Conservation (phyloP, 1,140 invertebrate genomes). For the Geopemphigus sp. region DNA sequence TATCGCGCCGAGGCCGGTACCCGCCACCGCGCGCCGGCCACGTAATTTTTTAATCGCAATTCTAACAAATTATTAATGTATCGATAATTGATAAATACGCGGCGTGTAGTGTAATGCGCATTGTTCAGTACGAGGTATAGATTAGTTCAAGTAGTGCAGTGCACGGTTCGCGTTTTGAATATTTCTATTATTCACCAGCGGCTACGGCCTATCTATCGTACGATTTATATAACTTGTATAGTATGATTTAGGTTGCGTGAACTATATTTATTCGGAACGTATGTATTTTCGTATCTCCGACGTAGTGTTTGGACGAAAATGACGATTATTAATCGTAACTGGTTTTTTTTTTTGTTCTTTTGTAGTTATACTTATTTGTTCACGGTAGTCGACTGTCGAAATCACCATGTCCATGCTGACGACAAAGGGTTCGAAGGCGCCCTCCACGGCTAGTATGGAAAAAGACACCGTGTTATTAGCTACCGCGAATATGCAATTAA, state of each 20-base stretch:
- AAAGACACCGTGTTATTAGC: not conserved
- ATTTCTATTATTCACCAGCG: not conserved
- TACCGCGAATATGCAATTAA: not conserved
- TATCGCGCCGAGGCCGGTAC: not conserved
- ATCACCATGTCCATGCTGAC: slow-evolving; percentile 24
- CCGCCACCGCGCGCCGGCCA: not conserved
- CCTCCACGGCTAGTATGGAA: not conserved
- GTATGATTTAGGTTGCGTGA: too few relatives aligned
- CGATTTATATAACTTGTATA: too few relatives aligned
- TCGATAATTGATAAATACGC: not conserved
- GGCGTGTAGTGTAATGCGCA: not conserved
- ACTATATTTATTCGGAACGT: too few relatives aligned
- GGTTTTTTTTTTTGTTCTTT: not conserved
- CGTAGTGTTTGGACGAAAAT: too few relatives aligned
- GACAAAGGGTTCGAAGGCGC: not conserved
- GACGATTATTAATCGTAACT: too few relatives aligned
- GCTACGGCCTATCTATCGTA: too few relatives aligned
- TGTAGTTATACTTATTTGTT: not conserved
- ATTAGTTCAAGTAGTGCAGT: slow-evolving; percentile 12
- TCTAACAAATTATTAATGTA: slow-evolving; percentile 11
- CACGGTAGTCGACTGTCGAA: not conserved
- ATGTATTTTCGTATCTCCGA: too few relatives aligned
- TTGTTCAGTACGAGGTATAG: slow-evolving; percentile 4
- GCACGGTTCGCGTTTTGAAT: not conserved
- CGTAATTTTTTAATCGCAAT: not conserved